Percentiles rank a stretch among this genome's conserved stretches.
These are phyloP conservation scores for Lissocephala sabroskyi DNA, from an alignment of 2,888 invertebrate species.

Conservation along the genomic window DNA sequence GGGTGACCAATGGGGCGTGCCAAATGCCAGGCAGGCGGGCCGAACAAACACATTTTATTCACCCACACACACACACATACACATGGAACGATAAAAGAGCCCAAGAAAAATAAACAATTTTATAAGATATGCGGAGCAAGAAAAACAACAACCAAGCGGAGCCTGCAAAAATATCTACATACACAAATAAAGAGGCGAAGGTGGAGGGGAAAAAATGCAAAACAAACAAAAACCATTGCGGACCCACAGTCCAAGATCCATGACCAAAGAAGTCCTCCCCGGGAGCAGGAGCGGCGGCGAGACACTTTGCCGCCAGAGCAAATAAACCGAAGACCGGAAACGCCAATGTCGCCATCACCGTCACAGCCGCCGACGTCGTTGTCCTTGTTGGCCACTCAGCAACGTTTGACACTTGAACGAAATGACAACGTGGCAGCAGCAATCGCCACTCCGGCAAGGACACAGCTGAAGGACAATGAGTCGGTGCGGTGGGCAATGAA, in stretches of 20 bases:
- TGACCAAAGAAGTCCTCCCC: no score
- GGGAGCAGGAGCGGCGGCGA: no score
- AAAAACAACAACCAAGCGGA: slow-evolving; percentile 12
- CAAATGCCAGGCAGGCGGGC: slow-evolving; percentile 34
- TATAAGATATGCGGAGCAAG: slow-evolving; percentile 51
- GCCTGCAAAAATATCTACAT: slow-evolving; percentile 55
- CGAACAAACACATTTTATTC: slow-evolving; percentile 52
- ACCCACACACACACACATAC: slow-evolving; percentile 19
- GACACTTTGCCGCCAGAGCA: slow-evolving; percentile 64
- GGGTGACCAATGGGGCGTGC: neutral
- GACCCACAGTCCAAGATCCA: no score
- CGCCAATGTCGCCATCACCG: slow-evolving; percentile 35
- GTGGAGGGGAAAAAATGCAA: slow-evolving; percentile 48
- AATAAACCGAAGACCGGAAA: slow-evolving; percentile 49
- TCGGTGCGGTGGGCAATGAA: slow-evolving; percentile 1
- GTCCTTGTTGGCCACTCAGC: slow-evolving; percentile 57
- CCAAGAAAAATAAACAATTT: slow-evolving; percentile 59
- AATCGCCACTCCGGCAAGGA: slow-evolving; percentile 22
- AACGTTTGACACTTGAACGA: slow-evolving; percentile 55
- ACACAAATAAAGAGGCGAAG: slow-evolving; percentile 8
- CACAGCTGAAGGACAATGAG: slow-evolving; percentile 18
- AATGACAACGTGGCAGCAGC: slow-evolving; percentile 23
- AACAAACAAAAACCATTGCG: slow-evolving; percentile 49
- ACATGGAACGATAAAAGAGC: slow-evolving; percentile 12
- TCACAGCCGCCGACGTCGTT: no score